phyloP scores from a whole-genome alignment of 2,888 invertebrate species.

The Automeris io region DNA sequence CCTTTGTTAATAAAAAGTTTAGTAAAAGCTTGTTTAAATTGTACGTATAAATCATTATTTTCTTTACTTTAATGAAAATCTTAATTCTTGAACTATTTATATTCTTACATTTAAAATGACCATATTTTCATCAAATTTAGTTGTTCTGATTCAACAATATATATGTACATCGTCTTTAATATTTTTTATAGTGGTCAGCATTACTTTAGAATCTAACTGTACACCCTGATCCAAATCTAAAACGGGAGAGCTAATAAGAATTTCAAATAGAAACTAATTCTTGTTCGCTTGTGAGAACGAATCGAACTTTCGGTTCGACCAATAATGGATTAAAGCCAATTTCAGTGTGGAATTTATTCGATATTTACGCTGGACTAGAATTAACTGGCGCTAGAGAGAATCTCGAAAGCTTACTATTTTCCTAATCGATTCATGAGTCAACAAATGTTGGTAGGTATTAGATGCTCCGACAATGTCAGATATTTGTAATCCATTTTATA shows the following conservation, averaged over 20 bases:
- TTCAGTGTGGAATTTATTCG: conserved; percentile 26
- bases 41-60: too few relatives aligned
- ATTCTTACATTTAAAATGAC: too few relatives aligned
- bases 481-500: not conserved
- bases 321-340: conserved; percentile 28
- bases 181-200: conserved; percentile 17
- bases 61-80: too few relatives aligned
- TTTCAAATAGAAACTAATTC: conserved; percentile 31
- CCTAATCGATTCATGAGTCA: conserved; percentile 26
- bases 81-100: too few relatives aligned
- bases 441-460: conserved; percentile 10
- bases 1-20: too few relatives aligned
- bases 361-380: conserved; percentile 36
- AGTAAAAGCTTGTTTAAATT: too few relatives aligned
- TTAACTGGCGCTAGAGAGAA: conserved; percentile 33
- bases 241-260: conserved; percentile 36
- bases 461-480: not conserved
- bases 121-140: conserved; percentile 17
- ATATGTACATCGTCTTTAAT: not conserved
- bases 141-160: not conserved
- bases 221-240: conserved; percentile 28
- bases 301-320: conserved; percentile 28
- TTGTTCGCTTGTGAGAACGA: conserved; percentile 25
- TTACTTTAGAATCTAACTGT: conserved; percentile 17
- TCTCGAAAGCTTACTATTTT: conserved; percentile 22